phyloP scores from a whole-genome alignment of 2,888 invertebrate genomes.

The Sericinus montela region DNA sequence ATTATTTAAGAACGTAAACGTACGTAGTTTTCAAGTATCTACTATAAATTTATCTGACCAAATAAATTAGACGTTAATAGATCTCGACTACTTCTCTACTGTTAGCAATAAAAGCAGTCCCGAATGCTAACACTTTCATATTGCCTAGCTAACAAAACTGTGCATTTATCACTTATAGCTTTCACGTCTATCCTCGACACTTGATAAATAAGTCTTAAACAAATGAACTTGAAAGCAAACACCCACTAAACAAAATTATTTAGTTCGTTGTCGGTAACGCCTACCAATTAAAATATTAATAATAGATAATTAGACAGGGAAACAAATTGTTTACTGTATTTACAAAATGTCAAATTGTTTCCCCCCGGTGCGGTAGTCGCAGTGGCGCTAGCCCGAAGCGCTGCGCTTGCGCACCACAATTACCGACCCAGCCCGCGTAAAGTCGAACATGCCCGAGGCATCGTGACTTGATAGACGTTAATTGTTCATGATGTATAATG shows the following conservation, averaged over 20 bases:
- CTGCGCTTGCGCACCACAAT: conserved; percentile 38
- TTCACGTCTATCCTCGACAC: neutral
- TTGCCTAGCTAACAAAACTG: too few relatives aligned
- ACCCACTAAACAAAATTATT: conserved; percentile 13
- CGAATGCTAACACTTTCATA: too few relatives aligned
- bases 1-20: too few relatives aligned
- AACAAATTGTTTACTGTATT: conserved; percentile 23
- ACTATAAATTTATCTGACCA: too few relatives aligned
- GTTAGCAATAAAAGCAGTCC: too few relatives aligned
- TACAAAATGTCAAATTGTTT: conserved; percentile 24
- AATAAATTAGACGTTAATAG: too few relatives aligned
- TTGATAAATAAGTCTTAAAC: neutral
- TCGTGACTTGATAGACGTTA: conserved; percentile 54
- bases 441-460: conserved; percentile 33
- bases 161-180: too few relatives aligned
- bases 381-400: conserved; percentile 40
- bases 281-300: conserved; percentile 14
- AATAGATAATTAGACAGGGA: conserved; percentile 27
- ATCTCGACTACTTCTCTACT: too few relatives aligned
- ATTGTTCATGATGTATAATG: conserved; percentile 53
- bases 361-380: conserved; percentile 16
- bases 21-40: too few relatives aligned
- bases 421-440: conserved; percentile 39
- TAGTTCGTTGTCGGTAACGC: conserved; percentile 8
- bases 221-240: neutral